These are phyloP conservation scores for Anser cygnoides DNA, from an alignment of 2,113 vertebrate genomes.

Conservation along the genomic window DNA sequence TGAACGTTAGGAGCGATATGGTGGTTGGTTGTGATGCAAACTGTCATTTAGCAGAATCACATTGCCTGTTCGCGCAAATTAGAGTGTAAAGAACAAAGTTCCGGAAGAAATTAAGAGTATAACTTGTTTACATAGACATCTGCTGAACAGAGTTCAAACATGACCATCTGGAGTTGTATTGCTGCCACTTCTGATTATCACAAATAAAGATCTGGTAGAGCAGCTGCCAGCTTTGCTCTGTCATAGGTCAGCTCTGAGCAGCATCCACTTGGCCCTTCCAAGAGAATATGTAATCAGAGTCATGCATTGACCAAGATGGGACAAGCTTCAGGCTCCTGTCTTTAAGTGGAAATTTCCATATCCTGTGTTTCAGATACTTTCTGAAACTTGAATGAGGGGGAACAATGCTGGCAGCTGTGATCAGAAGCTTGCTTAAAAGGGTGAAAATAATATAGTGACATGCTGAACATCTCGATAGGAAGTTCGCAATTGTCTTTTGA, in stretches of 20 bases:
- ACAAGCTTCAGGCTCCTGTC: not conserved
- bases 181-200: conserved; percentile 66
- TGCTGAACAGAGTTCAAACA: conserved; percentile 69
- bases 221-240: conserved; percentile 58
- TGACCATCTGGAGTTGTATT: conserved; percentile 63
- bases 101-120: conserved; percentile 76
- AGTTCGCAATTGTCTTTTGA: not conserved
- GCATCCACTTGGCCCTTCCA: not conserved
- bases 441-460: not conserved
- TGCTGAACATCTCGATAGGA: not conserved
- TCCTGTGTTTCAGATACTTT: not conserved
- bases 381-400: not conserved
- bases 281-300: not conserved
- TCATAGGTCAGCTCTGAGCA: conserved; percentile 41
- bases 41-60: not conserved
- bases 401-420: conserved; percentile 19
- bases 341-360: conserved; percentile 44
- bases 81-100: conserved; percentile 75
- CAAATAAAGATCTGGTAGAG: conserved; percentile 47
- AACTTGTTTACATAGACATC: conserved; percentile 76
- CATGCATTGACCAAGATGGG: not conserved
- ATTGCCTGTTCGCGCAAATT: conserved; percentile 45
- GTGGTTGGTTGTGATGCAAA: not conserved
- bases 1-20: not conserved
- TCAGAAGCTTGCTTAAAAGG: conserved; percentile 6